Conservation (phyloP, 2,113 vertebrate genomes). For the Chascanopsetta lugubris region DNA sequence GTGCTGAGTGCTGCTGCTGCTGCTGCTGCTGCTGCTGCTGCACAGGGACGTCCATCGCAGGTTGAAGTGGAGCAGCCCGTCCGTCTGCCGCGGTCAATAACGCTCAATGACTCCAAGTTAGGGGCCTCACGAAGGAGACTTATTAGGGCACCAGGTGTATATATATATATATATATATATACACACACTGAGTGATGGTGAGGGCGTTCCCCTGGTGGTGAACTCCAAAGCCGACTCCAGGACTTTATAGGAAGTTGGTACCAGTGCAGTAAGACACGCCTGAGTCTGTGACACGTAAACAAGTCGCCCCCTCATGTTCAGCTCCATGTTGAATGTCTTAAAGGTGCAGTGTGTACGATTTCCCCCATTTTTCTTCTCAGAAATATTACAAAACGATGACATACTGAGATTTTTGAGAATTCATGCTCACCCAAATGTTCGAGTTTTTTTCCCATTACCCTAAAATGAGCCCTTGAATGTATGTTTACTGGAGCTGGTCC, state of each 20-base stretch:
- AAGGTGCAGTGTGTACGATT: no score
- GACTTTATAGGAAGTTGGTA: slow-evolving; percentile 28
- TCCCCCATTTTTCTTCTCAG: no score
- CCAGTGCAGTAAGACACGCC: slow-evolving; percentile 20
- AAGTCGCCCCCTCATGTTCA: neutral
- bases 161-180: no score
- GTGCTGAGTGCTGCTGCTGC: slow-evolving; percentile 22
- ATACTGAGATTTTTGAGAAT: no score
- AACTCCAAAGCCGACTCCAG: slow-evolving; percentile 27
- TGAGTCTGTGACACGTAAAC: slow-evolving; percentile 9
- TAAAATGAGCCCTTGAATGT: no score
- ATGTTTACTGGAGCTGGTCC: no score
- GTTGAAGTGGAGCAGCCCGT: slow-evolving; percentile 33
- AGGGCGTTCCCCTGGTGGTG: slow-evolving; percentile 28
- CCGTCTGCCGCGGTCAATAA: slow-evolving; percentile 54
- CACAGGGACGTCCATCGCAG: slow-evolving; percentile 31
- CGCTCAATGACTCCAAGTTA: slow-evolving; percentile 43
- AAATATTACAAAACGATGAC: no score
- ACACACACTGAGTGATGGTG: slow-evolving; percentile 35
- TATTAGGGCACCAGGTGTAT: slow-evolving; percentile 37
- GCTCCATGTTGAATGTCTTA: no score
- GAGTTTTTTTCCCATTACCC: no score
- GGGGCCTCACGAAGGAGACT: slow-evolving; percentile 28
- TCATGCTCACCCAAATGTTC: no score
- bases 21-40: no score